Evolutionary conservation across 1,140 invertebrate genomes (phyloP), one percentile per base, ranked within the genome.

Genomic region (Calliphora vicina): DNA sequence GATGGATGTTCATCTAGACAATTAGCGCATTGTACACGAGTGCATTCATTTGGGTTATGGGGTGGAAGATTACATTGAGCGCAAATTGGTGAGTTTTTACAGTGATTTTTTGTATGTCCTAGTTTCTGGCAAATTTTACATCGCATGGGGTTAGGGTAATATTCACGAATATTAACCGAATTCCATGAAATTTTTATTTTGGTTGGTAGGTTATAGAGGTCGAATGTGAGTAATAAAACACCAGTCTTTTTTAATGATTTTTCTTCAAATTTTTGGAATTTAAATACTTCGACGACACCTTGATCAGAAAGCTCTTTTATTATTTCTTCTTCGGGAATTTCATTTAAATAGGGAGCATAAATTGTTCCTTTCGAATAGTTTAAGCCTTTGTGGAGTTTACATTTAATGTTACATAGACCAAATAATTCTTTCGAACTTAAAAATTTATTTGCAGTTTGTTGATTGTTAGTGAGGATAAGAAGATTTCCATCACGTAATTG

Each of bases 301-400:
- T 81, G 20, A 25, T 23, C 43, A 5, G 26, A 25, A 61, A 82
- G 67, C 20, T 82, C 71, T 9, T 20, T 73, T 20, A 82, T 50
- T 13, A 82, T 82, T 73, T 74, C 67, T 2, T 72, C 27, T 82
- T 82, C 81, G 23, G 67, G 67, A 13, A 82, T 23, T 45, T 82
- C 71, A 43, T 82, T 82, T 72, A 82, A 73, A 74, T 45, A 82
- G n/a, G 81, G 81, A 17, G 81, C 67, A 27, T 42, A 82, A 43
- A 43, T 45, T 17, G 81, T 50, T 20, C 81, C 67, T 73, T 73
- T 82, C 1, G 57, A 26, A 35, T 27, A 29, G 71, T 82, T 82
- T n/a, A 82, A 35, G 6, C n/a, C 15, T 12, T 71, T 26, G 42
- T 82, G 81, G n/a, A 82, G 25, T 71, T 82, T 71, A 17, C 23